These are phyloP conservation scores for Piscicola geometra DNA, from an alignment of 2,888 invertebrate genomes.

Conservation along the genomic window DNA sequence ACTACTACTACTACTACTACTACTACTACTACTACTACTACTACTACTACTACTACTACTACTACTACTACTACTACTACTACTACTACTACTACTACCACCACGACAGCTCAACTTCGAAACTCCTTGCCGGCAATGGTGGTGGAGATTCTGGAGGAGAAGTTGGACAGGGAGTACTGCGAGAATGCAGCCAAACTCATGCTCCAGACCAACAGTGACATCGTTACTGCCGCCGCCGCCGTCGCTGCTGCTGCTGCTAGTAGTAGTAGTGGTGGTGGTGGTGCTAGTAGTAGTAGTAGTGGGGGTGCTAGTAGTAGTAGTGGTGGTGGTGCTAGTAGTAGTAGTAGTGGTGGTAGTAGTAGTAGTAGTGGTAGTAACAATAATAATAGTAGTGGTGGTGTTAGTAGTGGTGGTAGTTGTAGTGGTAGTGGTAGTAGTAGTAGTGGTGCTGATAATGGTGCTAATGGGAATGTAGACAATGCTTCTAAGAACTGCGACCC, in stretches of 20 bases:
- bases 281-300: slow-evolving; percentile 12
- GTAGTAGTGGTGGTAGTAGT: slow-evolving; percentile 2
- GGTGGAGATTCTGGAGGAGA: slow-evolving; percentile 51
- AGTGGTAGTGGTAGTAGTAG: too few relatives aligned
- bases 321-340: neutral
- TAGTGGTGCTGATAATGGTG: too few relatives aligned
- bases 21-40: too few relatives aligned
- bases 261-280: neutral
- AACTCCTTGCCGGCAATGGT: slow-evolving; percentile 50
- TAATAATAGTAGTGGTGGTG: too few relatives aligned
- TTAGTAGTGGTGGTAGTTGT: too few relatives aligned
- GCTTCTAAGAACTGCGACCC: too few relatives aligned
- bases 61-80: too few relatives aligned
- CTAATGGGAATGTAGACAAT: too few relatives aligned
- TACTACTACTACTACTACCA: neutral
- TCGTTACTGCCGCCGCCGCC: too few relatives aligned
- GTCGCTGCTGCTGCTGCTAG: too few relatives aligned
- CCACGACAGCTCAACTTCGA: slow-evolving; percentile 47
- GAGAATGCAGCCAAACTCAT: slow-evolving; percentile 46
- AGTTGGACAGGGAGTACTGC: slow-evolving; percentile 49
- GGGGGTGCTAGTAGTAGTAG: neutral
- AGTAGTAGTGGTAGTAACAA: too few relatives aligned
- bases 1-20: slow-evolving; percentile 7
- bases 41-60: too few relatives aligned
- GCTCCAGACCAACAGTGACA: slow-evolving; percentile 31